phyloP scores from a whole-genome alignment of 2,888 invertebrate genomes.

The Microctonus brassicae region DNA sequence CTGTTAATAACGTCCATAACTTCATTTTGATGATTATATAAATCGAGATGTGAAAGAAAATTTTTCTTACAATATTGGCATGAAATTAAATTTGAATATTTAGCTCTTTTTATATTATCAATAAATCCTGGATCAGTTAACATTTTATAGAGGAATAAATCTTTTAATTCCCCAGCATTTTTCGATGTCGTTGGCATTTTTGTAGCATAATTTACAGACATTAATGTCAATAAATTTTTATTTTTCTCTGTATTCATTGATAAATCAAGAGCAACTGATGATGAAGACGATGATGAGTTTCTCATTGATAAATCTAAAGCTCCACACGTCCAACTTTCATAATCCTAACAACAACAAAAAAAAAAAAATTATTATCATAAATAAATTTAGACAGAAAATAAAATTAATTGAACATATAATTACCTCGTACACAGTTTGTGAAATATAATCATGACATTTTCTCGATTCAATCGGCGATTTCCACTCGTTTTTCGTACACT shows the following conservation, averaged over 20 bases:
- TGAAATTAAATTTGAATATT: constrained; percentile 32
- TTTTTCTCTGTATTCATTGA: constrained; percentile 45
- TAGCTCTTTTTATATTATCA: constrained; percentile 46
- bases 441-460: background rate
- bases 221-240: background rate
- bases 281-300: constrained; percentile 32
- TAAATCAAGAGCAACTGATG: constrained; percentile 50
- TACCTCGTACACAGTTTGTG: constrained; percentile 5
- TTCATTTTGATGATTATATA: constrained; percentile 56
- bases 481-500: too few relatives aligned
- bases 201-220: background rate
- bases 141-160: constrained; percentile 62
- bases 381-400: too few relatives aligned
- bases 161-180: constrained; percentile 48
- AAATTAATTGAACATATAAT: background rate
- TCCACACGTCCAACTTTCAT: constrained; percentile 31
- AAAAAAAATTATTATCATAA: background rate
- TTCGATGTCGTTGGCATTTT: background rate
- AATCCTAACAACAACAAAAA: constrained; percentile 12
- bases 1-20: constrained; percentile 53
- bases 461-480: background rate
- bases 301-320: constrained; percentile 43
- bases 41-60: constrained; percentile 51
- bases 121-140: constrained; percentile 62
- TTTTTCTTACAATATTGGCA: constrained; percentile 61